A percentile compares a stretch with the other conserved stretches of the same genome.
Conservation (phyloP, 2,113 vertebrate species). For the Setophaga kirtlandii region DNA sequence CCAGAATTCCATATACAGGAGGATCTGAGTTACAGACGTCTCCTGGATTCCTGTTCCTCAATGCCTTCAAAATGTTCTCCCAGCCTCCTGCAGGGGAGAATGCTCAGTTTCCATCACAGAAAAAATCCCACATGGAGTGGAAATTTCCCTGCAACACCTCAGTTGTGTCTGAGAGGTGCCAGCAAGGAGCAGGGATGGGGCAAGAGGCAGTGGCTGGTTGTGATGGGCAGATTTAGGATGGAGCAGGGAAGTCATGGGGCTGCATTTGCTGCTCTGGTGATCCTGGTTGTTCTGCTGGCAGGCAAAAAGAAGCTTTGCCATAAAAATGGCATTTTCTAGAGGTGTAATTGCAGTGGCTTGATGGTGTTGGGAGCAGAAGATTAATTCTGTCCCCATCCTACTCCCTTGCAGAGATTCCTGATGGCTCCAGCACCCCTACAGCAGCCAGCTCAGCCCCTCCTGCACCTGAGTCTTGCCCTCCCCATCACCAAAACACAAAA, state of each 20-base stretch:
- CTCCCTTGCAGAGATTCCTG: neutral
- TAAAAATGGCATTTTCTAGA: neutral
- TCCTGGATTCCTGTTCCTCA: neutral
- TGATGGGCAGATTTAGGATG: neutral
- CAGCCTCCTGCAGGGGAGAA: neutral
- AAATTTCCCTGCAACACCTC: neutral
- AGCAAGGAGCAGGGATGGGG: neutral
- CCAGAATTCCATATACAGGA: rapidly evolving
- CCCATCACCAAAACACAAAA: neutral
- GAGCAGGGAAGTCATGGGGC: neutral
- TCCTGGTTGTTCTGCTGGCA: neutral
- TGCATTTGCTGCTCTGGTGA: neutral
- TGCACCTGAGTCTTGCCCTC: neutral
- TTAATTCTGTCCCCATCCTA: neutral
- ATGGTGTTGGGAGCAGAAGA: neutral
- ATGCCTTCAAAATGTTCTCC: neutral
- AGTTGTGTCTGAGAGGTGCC: neutral
- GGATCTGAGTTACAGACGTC: neutral
- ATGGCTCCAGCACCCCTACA: neutral
- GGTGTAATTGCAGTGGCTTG: neutral
- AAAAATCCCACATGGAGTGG: neutral
- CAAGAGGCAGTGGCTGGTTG: neutral
- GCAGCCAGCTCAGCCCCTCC: neutral
- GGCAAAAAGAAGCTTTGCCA: neutral
- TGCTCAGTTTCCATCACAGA: neutral